These are phyloP conservation scores for Tipula lateralis DNA, from an alignment of 2,888 invertebrate species.

Conservation along the genomic window DNA sequence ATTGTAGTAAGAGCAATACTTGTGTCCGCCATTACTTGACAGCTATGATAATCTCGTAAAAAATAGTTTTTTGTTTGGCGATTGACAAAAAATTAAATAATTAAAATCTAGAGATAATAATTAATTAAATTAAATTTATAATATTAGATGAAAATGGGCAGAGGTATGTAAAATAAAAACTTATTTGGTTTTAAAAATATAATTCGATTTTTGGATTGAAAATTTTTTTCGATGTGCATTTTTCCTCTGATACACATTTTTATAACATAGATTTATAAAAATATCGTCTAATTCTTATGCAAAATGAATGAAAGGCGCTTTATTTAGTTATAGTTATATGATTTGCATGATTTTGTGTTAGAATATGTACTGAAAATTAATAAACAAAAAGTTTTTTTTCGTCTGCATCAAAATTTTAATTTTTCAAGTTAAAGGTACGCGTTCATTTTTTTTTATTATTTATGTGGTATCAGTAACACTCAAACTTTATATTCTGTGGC, in stretches of 20 bases:
- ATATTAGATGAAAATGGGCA: neutral
- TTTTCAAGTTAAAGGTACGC: slow-evolving; percentile 19
- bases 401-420: neutral
- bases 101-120: neutral
- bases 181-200: neutral
- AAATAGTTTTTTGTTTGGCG: neutral
- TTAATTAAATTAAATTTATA: neutral
- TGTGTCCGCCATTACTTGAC: slow-evolving; percentile 19
- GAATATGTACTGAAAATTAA: neutral
- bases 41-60: neutral
- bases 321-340: neutral
- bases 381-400: neutral
- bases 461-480: neutral
- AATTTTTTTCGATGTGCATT: neutral
- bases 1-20: neutral
- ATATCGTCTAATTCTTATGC: neutral
- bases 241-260: neutral
- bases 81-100: neutral
- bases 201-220: neutral
- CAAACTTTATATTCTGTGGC: neutral
- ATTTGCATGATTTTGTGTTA: neutral
- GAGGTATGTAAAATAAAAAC: neutral
- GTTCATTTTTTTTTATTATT: neutral
- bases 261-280: neutral
- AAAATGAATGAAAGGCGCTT: neutral